Evolutionary conservation across 2,797 vertebrate genomes (phyloP).

Genomic region (Peromyscus eremicus): DNA sequence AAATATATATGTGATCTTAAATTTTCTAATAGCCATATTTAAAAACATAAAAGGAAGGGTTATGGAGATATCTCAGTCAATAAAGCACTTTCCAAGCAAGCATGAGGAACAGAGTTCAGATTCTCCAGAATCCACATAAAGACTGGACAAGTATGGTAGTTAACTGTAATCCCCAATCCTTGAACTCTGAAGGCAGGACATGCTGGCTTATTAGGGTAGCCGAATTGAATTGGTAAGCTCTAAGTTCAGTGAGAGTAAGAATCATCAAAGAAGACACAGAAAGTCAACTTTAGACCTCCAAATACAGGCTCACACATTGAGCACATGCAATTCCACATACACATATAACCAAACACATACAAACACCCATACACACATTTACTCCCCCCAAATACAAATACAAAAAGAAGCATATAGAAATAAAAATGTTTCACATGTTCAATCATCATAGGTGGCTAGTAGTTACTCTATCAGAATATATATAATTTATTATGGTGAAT

Average conservation of each 20-base stretch:
- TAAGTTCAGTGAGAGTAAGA: not conserved
- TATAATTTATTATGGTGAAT: not conserved
- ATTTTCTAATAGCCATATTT: not conserved
- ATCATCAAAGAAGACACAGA: not conserved
- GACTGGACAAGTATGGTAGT: not conserved
- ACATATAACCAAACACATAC: not conserved
- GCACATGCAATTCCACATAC: not conserved
- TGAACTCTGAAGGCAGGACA: not conserved
- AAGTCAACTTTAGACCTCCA: not conserved
- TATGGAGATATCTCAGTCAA: not conserved
- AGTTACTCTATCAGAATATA: not conserved
- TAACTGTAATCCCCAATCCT: not conserved
- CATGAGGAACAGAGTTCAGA: not conserved
- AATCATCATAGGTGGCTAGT: not conserved
- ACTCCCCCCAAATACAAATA: accelerated
- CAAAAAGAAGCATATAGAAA: not conserved
- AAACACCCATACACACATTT: not conserved
- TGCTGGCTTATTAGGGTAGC: not conserved
- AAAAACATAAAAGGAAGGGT: not conserved
- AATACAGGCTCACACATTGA: not conserved
- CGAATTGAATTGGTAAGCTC: not conserved
- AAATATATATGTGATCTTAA: not conserved
- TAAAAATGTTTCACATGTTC: constrained; percentile 3
- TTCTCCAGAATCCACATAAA: not conserved
- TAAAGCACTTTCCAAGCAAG: not conserved